Conservation (phyloP, 1,140 invertebrate species). For the Doryteuthis pealeii region DNA sequence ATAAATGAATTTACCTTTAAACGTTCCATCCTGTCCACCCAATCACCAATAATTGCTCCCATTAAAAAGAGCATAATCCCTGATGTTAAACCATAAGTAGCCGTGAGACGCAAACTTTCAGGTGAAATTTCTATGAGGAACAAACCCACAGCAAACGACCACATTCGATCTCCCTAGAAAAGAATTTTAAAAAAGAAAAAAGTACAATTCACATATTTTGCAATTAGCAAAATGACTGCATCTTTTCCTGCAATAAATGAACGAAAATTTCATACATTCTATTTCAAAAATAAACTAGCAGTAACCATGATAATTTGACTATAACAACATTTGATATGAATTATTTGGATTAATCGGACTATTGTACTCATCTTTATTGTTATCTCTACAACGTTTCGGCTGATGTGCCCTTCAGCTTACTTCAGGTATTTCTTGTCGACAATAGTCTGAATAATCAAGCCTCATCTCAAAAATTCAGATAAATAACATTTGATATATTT, state of each 20-base stretch:
- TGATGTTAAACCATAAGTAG: slow-evolving; percentile 62
- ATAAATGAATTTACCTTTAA: slow-evolving; percentile 61
- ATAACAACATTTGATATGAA: too few species aligned
- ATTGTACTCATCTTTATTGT: background rate
- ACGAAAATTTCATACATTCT: background rate
- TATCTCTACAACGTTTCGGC: background rate
- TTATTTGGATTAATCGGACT: too few species aligned
- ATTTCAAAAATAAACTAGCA: background rate
- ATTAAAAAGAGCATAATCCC: slow-evolving; percentile 60
- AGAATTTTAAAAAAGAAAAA: background rate
- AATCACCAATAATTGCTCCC: slow-evolving; percentile 63
- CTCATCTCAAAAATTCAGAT: too few species aligned
- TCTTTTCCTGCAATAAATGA: background rate
- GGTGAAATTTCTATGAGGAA: slow-evolving; percentile 60
- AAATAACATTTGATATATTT: too few species aligned
- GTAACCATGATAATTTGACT: background rate
- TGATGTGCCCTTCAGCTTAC: background rate
- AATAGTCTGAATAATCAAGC: too few species aligned
- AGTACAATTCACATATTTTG: background rate
- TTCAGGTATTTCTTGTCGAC: too few species aligned
- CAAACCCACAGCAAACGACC: slow-evolving; percentile 65
- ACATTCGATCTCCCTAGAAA: slow-evolving; percentile 65
- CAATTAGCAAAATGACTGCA: background rate
- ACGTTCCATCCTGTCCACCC: slow-evolving; percentile 62
- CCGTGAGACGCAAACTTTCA: slow-evolving; percentile 58